Evolutionary conservation across 2,888 invertebrate species (phyloP), one percentile per base, ranked within the genome.

Genomic region (Therioaphis trifolii): DNA sequence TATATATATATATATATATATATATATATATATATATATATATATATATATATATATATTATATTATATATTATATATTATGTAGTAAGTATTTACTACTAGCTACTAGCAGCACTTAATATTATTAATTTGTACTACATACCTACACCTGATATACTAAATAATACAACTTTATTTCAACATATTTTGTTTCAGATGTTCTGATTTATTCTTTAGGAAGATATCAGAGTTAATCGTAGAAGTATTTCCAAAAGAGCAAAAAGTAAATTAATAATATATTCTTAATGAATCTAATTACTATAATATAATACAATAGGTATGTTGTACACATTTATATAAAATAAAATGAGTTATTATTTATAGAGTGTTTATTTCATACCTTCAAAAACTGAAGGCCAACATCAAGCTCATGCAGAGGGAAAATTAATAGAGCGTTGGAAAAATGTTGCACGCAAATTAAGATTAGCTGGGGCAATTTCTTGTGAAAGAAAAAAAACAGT

Each of bases 401-500:
- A 63, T 27, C 29, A 63, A 35, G 63, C 63, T 18, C 63, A 63
- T 63, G 63, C 63, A 18, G 29, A 63, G 5, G 63, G 63, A 1
- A 29, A 63, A 29, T 29, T 63, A 29, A 63, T 63, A 7, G 63
- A 63, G 29, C 63, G 63, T 29, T 63, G 63, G 29, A 63, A 63
- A 29, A 63, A 63, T 63, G 63, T 63, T 29, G 63, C 63, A 29
- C 63, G 29, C 9, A 63, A 29, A 29, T 63, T 29, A 63, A 63
- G 63, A 63, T 63, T 9, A 0, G 63, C 18, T 63, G 63, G 29
- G 18, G 29, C 63, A 29, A 29, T 63, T 63, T 15, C 29, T 15
- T 63, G 29, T 29, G 63, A 63, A 63, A 63, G 63, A 63, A 63
- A 63, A 29, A 63, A 63, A 63, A 63, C 15, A n/a, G n/a, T 29